phyloP scores from a whole-genome alignment of 2,113 vertebrate species.

The Thamnophis sirtalis region DNA sequence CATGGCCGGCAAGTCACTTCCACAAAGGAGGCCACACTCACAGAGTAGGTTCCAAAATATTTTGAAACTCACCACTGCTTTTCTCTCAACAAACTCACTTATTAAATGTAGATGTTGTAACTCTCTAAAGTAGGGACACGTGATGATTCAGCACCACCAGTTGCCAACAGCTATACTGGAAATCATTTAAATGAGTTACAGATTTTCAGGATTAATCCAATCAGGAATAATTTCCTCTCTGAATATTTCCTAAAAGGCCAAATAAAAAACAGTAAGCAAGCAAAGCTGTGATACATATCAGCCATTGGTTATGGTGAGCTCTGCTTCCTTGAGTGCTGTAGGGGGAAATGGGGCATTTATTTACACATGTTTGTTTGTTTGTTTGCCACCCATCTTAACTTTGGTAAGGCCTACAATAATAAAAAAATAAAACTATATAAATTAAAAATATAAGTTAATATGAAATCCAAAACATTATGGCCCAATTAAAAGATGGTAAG shows the following conservation, averaged over 20 bases:
- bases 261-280: neutral
- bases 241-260: neutral
- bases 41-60: no score
- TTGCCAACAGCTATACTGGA: neutral
- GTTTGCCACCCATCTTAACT: neutral
- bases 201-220: neutral
- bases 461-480: neutral
- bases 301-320: neutral
- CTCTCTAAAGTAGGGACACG: neutral
- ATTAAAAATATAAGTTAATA: neutral
- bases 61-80: no score
- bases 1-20: no score
- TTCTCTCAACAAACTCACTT: neutral
- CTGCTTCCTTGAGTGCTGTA: neutral
- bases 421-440: neutral
- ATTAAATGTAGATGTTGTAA: neutral
- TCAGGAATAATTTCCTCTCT: neutral
- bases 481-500: neutral
- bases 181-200: constrained; percentile 2
- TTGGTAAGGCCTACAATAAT: neutral
- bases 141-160: neutral
- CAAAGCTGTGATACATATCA: neutral
- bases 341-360: neutral
- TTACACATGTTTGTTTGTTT: neutral
- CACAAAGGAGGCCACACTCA: no score